Evolutionary conservation across 1,140 invertebrate genomes (phyloP).

Genomic region (Notospermus geniculatus): DNA sequence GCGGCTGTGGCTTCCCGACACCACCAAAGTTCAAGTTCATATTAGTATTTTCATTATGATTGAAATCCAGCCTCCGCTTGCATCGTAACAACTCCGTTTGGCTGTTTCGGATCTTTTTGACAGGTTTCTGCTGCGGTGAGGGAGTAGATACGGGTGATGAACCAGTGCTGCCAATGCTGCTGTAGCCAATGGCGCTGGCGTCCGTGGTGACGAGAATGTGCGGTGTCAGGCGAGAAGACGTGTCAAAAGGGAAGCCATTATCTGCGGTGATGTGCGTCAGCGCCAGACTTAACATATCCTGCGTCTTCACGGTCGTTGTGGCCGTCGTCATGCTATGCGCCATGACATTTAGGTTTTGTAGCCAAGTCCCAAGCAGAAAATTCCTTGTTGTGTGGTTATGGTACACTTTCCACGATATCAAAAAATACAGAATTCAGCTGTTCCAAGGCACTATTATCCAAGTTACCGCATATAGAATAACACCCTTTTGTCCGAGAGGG

Average conservation of each 20-base stretch:
- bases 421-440: neutral
- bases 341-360: too few relatives aligned
- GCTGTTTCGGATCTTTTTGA: neutral
- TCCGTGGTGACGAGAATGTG: neutral
- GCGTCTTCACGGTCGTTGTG: neutral
- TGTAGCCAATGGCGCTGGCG: neutral
- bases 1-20: slow-evolving; percentile 50
- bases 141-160: neutral
- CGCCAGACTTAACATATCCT: slow-evolving; percentile 5
- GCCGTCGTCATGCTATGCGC: neutral
- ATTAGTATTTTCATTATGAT: slow-evolving; percentile 23
- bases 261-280: neutral
- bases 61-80: slow-evolving; percentile 44
- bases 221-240: neutral
- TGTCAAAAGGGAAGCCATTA: neutral
- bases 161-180: neutral
- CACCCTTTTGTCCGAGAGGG: slow-evolving; percentile 4
- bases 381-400: too few relatives aligned
- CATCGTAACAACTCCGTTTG: slow-evolving; percentile 16
- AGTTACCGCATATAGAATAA: neutral
- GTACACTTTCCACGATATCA: too few relatives aligned
- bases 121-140: neutral
- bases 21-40: slow-evolving; percentile 16
- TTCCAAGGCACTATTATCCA: slow-evolving; percentile 4
- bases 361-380: too few relatives aligned